Evolutionary conservation across 2,888 invertebrate genomes (phyloP).

Genomic region (Rotaria sp.): DNA sequence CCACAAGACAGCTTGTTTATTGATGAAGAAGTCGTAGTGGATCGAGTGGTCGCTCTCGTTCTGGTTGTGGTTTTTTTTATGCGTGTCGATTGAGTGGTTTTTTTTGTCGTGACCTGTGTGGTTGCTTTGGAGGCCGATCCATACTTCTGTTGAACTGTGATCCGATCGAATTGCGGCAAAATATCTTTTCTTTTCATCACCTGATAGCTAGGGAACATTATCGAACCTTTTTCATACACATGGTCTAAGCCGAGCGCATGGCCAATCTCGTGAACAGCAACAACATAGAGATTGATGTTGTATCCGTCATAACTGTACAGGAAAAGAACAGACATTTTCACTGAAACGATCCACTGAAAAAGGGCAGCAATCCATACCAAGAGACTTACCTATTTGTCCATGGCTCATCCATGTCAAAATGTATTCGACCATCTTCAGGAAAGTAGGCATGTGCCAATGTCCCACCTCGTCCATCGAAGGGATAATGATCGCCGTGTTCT

Average conservation of each 20-base stretch:
- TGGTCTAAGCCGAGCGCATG: not conserved
- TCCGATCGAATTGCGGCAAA: not conserved
- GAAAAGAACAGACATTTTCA: too few species aligned
- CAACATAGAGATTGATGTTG: not conserved
- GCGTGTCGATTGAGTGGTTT: too few species aligned
- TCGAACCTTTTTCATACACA: not conserved
- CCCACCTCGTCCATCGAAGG: constrained; percentile 36
- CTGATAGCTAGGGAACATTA: not conserved
- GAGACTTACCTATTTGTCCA: not conserved
- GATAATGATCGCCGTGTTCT: constrained; percentile 34
- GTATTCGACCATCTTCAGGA: constrained; percentile 34
- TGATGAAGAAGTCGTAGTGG: too few species aligned
- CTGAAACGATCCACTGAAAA: too few species aligned
- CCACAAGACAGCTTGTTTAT: too few species aligned
- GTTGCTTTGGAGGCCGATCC: too few species aligned
- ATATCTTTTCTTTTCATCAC: not conserved
- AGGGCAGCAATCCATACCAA: too few species aligned
- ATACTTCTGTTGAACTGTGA: too few species aligned
- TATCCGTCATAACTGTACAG: not conserved
- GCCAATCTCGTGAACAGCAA: not conserved
- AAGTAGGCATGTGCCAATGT: constrained; percentile 36
- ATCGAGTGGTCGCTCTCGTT: too few species aligned
- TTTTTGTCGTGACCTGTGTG: too few species aligned
- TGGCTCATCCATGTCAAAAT: constrained; percentile 36
- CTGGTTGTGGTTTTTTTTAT: too few species aligned